Base-by-base conservation (phyloP, 2,797 vertebrate species). In the Notamacropus eugenii region DNA sequence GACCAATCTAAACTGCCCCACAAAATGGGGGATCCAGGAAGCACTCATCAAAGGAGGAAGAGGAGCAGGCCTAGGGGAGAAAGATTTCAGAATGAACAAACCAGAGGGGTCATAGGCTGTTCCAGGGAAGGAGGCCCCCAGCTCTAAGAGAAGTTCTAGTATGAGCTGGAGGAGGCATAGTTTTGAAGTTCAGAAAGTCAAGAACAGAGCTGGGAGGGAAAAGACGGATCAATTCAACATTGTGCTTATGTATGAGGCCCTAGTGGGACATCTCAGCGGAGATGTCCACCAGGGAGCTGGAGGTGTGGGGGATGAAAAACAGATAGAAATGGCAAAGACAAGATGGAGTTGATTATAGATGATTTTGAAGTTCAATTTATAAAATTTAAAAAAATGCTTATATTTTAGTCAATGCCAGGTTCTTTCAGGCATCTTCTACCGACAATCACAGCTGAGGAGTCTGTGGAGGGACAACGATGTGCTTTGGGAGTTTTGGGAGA, bases 341-440 rank as follows among this genome's bases (percentile, higher is more conserved):
- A 16, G 22, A 22, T 29, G 6, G 19, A 19, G 11, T 22, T n/a
- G 16, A 6, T 31, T 10, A 14, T 0, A 92, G 50, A 74, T 90
- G 90, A 90, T 94, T 95, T 92, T 24, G 10, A 94, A 96, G 12
- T 90, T 90, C 62, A 82, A 27, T 93, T 96, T 96, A 95, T 90
- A 52, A 58, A 55, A 93, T 95, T 91, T 31, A 13, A 62, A 59
- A 93, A 96, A 46, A 24, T 31, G 6, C 52, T 58, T 97, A 96
- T 96, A n/a, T n/a, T 74, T 74, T 22, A 97, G 90, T 54, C 29
- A 50, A 40, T 24, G 40, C 52, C 90, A 54, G 91, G 92, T 50
- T 31, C 13, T 92, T 95, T 96, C 22, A 95, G 95, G 96, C 94
- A 90, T 31, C 27, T 95, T 93, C 94, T 92, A 92, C 93, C 24